phyloP scores from a whole-genome alignment of 2,888 invertebrate genomes.

The Ophion slaviceki region DNA sequence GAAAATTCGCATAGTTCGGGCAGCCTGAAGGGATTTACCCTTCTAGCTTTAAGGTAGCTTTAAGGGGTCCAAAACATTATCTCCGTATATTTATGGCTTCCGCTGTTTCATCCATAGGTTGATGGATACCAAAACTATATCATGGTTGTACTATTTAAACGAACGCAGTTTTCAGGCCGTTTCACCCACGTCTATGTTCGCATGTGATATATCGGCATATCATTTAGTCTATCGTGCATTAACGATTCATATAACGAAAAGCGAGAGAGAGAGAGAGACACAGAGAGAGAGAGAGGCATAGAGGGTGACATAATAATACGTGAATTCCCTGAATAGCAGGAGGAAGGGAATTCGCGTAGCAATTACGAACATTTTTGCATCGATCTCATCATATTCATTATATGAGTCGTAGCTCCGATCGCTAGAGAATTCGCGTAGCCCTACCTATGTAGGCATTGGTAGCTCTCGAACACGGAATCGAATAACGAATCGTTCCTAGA shows the following conservation, averaged over 20 bases:
- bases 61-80: no score
- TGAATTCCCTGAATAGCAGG: neutral
- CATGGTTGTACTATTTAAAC: slow-evolving; percentile 4
- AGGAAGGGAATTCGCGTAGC: slow-evolving; percentile 5
- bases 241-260: neutral
- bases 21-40: no score
- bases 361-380: slow-evolving; percentile 59
- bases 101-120: neutral
- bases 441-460: neutral
- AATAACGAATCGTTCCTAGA: slow-evolving; percentile 64
- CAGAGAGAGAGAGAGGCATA: slow-evolving; percentile 4
- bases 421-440: slow-evolving; percentile 39
- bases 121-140: neutral
- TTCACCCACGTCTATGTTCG: neutral
- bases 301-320: neutral
- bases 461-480: slow-evolving; percentile 39
- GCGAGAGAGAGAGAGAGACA: slow-evolving; percentile 2
- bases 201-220: neutral
- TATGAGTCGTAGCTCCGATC: slow-evolving; percentile 40
- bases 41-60: no score
- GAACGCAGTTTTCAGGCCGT: slow-evolving; percentile 14
- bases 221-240: slow-evolving; percentile 17
- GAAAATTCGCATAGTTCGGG: no score
- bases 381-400: slow-evolving; percentile 62
- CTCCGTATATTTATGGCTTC: neutral